These are phyloP conservation scores for Aramus guarauna DNA, from an alignment of 2,113 vertebrate genomes.

Conservation along the genomic window DNA sequence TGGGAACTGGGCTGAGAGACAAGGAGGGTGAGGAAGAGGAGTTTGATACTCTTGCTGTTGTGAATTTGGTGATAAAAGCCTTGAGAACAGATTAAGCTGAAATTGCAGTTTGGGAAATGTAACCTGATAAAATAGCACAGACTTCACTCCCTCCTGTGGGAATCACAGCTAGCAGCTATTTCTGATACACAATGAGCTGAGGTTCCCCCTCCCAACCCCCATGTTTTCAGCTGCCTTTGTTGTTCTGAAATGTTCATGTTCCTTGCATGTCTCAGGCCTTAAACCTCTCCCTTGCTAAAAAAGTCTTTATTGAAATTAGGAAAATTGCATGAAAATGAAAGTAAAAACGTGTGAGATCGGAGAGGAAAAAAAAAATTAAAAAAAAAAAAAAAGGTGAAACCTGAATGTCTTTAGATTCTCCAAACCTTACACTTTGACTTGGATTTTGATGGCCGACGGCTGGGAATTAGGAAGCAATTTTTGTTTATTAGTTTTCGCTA, in stretches of 20 bases:
- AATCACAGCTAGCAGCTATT: constrained; percentile 21
- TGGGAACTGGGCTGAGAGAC: constrained; percentile 15
- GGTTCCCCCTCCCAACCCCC: not conserved
- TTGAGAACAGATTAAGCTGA: constrained; percentile 54
- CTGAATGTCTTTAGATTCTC: not conserved
- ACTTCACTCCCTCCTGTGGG: not conserved
- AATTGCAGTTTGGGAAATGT: constrained; percentile 8
- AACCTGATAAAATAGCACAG: constrained; percentile 1
- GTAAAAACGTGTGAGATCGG: not conserved
- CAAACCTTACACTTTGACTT: not conserved
- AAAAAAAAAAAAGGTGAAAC: not conserved
- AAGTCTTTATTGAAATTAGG: not conserved
- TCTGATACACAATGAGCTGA: not conserved
- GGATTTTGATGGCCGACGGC: not conserved
- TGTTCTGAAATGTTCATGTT: not conserved
- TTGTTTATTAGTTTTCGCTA: constrained; percentile 38
- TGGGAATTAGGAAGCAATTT: constrained; percentile 7
- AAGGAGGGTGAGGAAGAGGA: not conserved
- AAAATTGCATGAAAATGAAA: not conserved
- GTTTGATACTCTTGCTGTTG: constrained; percentile 38
- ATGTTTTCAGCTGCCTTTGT: constrained; percentile 3
- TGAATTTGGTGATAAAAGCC: constrained; percentile 41
- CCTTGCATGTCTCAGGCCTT: not conserved
- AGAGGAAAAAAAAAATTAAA: not conserved
- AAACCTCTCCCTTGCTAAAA: not conserved